Percentiles rank a stretch among this genome's conserved stretches.
Conservation (phyloP, 2,888 invertebrate species). For the Allygus modestus region DNA sequence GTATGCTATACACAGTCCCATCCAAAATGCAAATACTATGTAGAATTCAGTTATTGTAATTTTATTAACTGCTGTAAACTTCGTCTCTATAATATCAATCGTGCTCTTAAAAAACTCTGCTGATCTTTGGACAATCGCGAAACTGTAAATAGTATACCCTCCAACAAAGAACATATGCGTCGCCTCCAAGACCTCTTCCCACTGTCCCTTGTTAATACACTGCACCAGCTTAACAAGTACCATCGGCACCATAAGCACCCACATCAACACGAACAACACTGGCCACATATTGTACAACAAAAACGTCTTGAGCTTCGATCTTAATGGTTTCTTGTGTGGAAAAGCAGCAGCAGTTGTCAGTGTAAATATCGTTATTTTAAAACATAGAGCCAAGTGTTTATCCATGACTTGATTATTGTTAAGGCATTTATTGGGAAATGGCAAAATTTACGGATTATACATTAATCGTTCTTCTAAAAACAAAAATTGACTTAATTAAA, state of each 20-base stretch:
- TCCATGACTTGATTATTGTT: no score
- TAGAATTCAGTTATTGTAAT: neutral
- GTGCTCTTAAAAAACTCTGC: neutral
- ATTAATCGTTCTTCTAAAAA: no score
- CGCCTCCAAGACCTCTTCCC: neutral
- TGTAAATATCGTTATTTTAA: neutral
- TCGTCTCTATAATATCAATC: neutral
- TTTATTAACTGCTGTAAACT: neutral
- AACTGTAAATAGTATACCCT: neutral
- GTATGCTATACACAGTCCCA: neutral
- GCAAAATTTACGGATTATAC: no score
- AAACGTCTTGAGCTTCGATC: neutral
- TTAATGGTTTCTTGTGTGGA: neutral
- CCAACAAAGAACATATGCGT: constrained; percentile 7
- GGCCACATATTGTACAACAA: constrained; percentile 11
- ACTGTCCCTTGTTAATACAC: neutral
- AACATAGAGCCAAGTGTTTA: neutral
- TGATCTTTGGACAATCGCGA: neutral
- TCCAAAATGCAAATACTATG: neutral
- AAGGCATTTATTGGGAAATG: no score
- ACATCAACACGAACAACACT: neutral
- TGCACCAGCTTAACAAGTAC: neutral
- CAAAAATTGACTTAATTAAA: no score
- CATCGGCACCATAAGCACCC: neutral
- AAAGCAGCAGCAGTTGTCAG: neutral